phyloP scores from a whole-genome alignment of 2,797 vertebrate genomes.

The Cirrhinus mrigala region DNA sequence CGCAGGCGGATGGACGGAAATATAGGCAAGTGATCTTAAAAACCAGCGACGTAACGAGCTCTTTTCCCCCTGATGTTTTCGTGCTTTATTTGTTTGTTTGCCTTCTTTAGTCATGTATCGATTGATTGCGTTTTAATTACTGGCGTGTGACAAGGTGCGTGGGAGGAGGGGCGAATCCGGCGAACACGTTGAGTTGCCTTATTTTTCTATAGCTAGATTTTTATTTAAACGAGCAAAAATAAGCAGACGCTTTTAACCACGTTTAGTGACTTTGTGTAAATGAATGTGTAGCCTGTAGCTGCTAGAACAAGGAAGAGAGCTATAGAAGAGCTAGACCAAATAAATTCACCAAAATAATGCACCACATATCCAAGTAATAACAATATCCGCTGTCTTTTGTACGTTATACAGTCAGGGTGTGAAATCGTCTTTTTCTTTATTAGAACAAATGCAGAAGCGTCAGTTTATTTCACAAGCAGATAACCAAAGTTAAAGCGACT shows the following conservation, averaged over 20 bases:
- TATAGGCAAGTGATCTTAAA: slow-evolving; percentile 84
- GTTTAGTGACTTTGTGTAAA: slow-evolving; percentile 66
- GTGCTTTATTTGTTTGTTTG: slow-evolving; percentile 68
- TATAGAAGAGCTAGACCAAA: slow-evolving; percentile 55
- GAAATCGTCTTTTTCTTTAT: slow-evolving; percentile 54
- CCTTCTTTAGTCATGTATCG: slow-evolving; percentile 75
- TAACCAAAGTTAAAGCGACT: slow-evolving; percentile 50
- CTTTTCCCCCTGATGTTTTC: slow-evolving; percentile 57
- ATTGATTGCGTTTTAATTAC: slow-evolving; percentile 89
- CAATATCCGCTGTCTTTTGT: slow-evolving; percentile 66
- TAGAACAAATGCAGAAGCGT: slow-evolving; percentile 49
- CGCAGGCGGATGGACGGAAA: slow-evolving; percentile 82
- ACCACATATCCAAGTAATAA: slow-evolving; percentile 72
- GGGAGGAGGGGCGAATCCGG: slow-evolving; percentile 80
- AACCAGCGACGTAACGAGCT: slow-evolving; percentile 67
- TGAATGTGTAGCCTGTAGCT: slow-evolving; percentile 73
- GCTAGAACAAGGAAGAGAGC: slow-evolving; percentile 62
- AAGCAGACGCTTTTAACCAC: slow-evolving; percentile 39
- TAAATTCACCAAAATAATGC: slow-evolving; percentile 64
- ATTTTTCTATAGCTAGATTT: slow-evolving; percentile 67
- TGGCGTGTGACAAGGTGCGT: slow-evolving; percentile 79
- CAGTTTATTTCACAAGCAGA: slow-evolving; percentile 36
- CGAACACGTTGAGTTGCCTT: slow-evolving; percentile 70
- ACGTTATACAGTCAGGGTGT: slow-evolving; percentile 52
- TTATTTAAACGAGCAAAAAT: slow-evolving; percentile 29